Conservation (phyloP, 2,888 invertebrate species). For the Parnassius orleans region DNA sequence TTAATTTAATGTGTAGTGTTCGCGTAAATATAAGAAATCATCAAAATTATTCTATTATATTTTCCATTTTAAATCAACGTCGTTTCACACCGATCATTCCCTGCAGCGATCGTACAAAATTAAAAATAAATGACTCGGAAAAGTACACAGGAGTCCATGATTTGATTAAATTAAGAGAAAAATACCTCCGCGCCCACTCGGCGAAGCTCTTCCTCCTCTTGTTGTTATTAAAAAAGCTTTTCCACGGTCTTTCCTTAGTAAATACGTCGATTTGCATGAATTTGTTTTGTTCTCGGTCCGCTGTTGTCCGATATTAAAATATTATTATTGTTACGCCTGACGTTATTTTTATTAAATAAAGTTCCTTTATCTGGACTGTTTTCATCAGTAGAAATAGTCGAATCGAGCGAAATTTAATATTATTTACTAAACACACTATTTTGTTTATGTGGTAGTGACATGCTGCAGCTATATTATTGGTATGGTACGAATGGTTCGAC, state of each 20-base stretch:
- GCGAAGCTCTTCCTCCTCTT: slow-evolving; percentile 41
- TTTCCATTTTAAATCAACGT: slow-evolving; percentile 4
- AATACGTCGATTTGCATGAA: slow-evolving; percentile 72
- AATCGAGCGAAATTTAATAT: too few relatives aligned
- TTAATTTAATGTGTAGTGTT: too few relatives aligned
- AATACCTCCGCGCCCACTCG: slow-evolving; percentile 55
- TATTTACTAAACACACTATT: too few relatives aligned
- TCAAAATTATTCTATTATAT: background rate
- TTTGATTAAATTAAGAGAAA: slow-evolving; percentile 75
- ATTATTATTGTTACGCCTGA: slow-evolving; percentile 42
- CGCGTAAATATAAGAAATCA: too few relatives aligned
- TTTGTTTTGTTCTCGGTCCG: slow-evolving; percentile 48
- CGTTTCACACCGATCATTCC: slow-evolving; percentile 25
- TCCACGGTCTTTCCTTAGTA: slow-evolving; percentile 60
- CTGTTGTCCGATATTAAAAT: slow-evolving; percentile 49
- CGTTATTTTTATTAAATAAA: slow-evolving; percentile 1
- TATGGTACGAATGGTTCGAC: too few relatives aligned
- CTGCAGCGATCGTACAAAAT: slow-evolving; percentile 47
- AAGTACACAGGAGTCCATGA: slow-evolving; percentile 62
- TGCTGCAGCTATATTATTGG: too few relatives aligned
- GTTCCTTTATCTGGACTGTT: background rate
- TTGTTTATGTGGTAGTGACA: too few relatives aligned
- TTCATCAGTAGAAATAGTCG: background rate
- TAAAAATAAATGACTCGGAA: slow-evolving; percentile 74
- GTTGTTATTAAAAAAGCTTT: slow-evolving; percentile 66